These are phyloP conservation scores for Percina caprodes DNA, from an alignment of 2,113 vertebrate species.

Conservation along the genomic window DNA sequence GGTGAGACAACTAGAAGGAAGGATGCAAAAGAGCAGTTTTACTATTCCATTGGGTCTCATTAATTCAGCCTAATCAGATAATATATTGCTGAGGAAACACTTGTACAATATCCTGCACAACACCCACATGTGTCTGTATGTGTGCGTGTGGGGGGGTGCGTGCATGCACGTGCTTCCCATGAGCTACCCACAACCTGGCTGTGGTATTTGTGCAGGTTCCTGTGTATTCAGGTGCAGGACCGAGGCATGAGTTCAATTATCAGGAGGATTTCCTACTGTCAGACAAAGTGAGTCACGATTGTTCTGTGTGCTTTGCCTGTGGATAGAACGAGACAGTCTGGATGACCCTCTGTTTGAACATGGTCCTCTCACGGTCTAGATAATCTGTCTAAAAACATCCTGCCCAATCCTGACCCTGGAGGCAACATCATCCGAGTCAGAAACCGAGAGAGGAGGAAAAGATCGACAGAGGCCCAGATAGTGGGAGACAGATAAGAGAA, in stretches of 20 bases:
- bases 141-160: constrained; percentile 24
- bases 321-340: constrained; percentile 51
- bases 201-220: constrained; percentile 45
- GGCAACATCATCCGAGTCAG: constrained; percentile 19
- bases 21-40: constrained; percentile 62
- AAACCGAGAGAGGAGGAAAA: constrained; percentile 12
- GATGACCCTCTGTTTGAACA: constrained; percentile 57
- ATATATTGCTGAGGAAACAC: constrained; percentile 75
- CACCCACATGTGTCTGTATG: neutral
- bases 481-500: constrained; percentile 29
- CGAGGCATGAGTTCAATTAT: constrained; percentile 30
- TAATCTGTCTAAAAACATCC: constrained; percentile 68
- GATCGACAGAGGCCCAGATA: constrained; percentile 36
- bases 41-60: constrained; percentile 71
- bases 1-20: constrained; percentile 54
- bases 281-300: constrained; percentile 36
- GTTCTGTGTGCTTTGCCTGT: constrained; percentile 41
- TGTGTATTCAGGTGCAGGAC: constrained; percentile 39
- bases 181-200: constrained; percentile 14
- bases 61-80: constrained; percentile 72
- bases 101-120: constrained; percentile 63
- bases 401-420: constrained; percentile 45
- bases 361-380: constrained; percentile 42
- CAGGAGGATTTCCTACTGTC: constrained; percentile 33
- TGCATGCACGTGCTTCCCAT: constrained; percentile 29